Conservation (phyloP, 2,888 invertebrate species). For the Gymnoscelis rufifasciata region DNA sequence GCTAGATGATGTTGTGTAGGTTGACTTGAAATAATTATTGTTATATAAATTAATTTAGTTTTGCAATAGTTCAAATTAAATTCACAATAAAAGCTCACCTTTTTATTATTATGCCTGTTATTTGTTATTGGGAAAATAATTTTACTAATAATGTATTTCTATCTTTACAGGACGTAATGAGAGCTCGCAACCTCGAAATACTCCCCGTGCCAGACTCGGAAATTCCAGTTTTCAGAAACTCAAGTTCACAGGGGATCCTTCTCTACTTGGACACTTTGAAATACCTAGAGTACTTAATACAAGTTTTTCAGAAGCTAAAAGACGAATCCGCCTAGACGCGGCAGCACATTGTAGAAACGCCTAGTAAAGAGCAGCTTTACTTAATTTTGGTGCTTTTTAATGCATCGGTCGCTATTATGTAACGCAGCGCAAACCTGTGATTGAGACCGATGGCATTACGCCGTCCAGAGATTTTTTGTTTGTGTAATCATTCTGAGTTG, state of each 20-base stretch:
- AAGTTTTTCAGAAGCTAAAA: slow-evolving; percentile 58
- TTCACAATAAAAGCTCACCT: no score
- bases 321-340: slow-evolving; percentile 39
- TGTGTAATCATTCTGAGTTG: not conserved
- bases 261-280: slow-evolving; percentile 64
- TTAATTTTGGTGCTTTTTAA: slow-evolving; percentile 37
- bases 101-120: not conserved
- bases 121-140: no score
- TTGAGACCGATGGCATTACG: slow-evolving; percentile 8
- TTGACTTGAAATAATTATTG: not conserved
- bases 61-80: no score
- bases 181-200: slow-evolving; percentile 50
- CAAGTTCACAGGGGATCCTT: slow-evolving; percentile 38
- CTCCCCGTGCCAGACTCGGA: slow-evolving; percentile 50
- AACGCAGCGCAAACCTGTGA: slow-evolving; percentile 16
- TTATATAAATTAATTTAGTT: not conserved
- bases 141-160: slow-evolving; percentile 19
- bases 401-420: slow-evolving; percentile 4
- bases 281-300: slow-evolving; percentile 59
- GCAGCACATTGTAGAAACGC: slow-evolving; percentile 29
- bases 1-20: not conserved
- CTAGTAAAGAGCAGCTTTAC: slow-evolving; percentile 32
- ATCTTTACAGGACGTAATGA: slow-evolving; percentile 59
- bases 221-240: slow-evolving; percentile 48
- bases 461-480: slow-evolving; percentile 1